These are phyloP conservation scores for Colaptes auratus DNA, from an alignment of 2,113 vertebrate genomes.

Conservation along the genomic window DNA sequence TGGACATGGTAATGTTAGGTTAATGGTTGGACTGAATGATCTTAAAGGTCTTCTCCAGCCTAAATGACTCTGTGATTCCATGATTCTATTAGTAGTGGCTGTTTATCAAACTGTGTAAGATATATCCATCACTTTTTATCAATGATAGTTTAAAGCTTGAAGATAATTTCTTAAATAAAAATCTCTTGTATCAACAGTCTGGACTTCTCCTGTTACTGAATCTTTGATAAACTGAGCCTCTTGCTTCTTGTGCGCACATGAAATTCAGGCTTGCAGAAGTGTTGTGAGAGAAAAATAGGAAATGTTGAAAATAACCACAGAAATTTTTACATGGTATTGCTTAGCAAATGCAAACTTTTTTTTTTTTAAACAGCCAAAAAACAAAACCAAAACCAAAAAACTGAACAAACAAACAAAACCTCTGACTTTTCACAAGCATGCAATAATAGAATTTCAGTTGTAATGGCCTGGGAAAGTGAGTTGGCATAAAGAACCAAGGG, in stretches of 20 bases:
- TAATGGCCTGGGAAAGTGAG: neutral
- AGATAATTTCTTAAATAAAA: neutral
- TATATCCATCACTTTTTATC: neutral
- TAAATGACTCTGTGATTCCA: too few species aligned
- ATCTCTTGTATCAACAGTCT: neutral
- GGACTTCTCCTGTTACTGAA: neutral
- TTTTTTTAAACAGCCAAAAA: neutral
- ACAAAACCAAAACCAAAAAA: neutral
- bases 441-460: slow-evolving; percentile 3
- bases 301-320: slow-evolving; percentile 7
- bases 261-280: neutral
- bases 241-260: neutral
- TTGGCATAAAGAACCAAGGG: neutral
- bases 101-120: neutral
- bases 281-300: neutral
- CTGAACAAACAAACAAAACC: neutral
- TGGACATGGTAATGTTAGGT: too few species aligned
- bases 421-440: neutral
- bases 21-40: too few species aligned
- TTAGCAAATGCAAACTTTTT: neutral
- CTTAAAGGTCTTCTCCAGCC: too few species aligned
- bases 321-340: neutral
- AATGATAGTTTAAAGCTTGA: neutral
- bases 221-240: neutral
- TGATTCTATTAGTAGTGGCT: neutral